Percentiles rank a stretch among this genome's conserved stretches.
phyloP scores from a whole-genome alignment of 2,888 invertebrate genomes.

The Caenorhabditis sinica region DNA sequence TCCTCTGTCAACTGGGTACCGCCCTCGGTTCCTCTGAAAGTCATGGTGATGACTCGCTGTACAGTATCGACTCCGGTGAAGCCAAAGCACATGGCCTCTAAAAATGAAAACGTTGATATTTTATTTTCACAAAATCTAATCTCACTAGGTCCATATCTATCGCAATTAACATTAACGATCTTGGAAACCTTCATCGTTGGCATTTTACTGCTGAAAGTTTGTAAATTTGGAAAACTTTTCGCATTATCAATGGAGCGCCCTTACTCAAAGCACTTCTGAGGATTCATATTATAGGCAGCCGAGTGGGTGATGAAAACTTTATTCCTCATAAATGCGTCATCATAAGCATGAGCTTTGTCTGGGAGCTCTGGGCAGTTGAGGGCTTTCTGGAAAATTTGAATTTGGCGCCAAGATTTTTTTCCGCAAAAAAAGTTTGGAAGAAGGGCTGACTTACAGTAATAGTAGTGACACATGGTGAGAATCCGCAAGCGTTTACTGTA shows the following conservation, averaged over 20 bases:
- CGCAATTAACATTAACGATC: slow-evolving; percentile 45
- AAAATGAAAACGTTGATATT: too few species aligned
- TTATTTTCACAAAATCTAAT: too few species aligned
- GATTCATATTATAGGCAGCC: slow-evolving; percentile 70
- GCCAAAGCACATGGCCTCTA: slow-evolving; percentile 58
- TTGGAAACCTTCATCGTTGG: slow-evolving; percentile 58
- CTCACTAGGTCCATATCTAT: slow-evolving; percentile 48
- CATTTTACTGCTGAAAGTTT: slow-evolving; percentile 57
- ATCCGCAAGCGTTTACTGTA: slow-evolving; percentile 53
- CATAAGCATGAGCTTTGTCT: slow-evolving; percentile 64
- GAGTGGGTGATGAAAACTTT: slow-evolving; percentile 67
- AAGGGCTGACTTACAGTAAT: slow-evolving; percentile 35
- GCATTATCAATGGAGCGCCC: background rate
- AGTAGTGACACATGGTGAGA: slow-evolving; percentile 50
- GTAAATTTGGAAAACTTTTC: background rate
- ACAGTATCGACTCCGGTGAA: slow-evolving; percentile 57
- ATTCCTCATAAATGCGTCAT: slow-evolving; percentile 67
- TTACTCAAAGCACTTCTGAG: slow-evolving; percentile 69
- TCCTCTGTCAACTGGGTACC: slow-evolving; percentile 65
- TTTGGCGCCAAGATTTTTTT: too few species aligned
- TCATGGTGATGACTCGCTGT: slow-evolving; percentile 63
- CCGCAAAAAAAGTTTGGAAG: background rate
- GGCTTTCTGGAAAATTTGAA: slow-evolving; percentile 43
- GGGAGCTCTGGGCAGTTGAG: slow-evolving; percentile 66
- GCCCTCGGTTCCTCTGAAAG: slow-evolving; percentile 71